Evolutionary conservation across 1,140 invertebrate genomes (phyloP).

Genomic region (Panagrolaimus sp.): DNA sequence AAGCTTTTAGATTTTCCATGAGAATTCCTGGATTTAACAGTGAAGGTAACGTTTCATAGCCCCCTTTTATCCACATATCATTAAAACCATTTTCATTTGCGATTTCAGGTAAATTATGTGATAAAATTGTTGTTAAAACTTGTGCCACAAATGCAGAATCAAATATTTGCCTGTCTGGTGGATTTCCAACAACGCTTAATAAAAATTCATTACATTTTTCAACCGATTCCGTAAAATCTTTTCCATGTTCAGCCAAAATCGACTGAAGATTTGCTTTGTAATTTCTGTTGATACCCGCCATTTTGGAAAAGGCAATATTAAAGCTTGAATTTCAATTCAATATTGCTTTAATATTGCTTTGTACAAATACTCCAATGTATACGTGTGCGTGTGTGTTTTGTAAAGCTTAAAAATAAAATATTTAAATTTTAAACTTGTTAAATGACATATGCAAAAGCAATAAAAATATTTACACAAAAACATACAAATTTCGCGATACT

Average conservation of each 20-base stretch:
- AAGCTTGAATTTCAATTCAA: too few relatives aligned
- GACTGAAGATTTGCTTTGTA: background rate
- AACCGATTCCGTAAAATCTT: background rate
- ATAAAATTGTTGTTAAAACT: background rate
- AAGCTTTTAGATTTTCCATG: slow-evolving; percentile 22
- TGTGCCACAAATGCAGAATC: background rate
- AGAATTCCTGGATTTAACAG: slow-evolving; percentile 30
- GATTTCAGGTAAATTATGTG: background rate
- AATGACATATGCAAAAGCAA: too few relatives aligned
- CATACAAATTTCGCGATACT: too few relatives aligned
- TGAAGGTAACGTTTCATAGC: slow-evolving; percentile 13
- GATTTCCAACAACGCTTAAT: background rate
- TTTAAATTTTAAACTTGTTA: too few relatives aligned
- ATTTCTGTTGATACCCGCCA: too few relatives aligned
- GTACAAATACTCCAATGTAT: too few relatives aligned
- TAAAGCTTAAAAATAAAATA: too few relatives aligned
- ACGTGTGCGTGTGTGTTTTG: too few relatives aligned
- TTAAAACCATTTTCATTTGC: too few relatives aligned
- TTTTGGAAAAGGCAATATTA: too few relatives aligned
- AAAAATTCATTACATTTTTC: background rate
- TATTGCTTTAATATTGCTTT: too few relatives aligned
- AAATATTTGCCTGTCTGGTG: background rate
- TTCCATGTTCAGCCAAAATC: background rate
- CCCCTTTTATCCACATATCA: background rate
- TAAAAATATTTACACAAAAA: too few relatives aligned